Percentiles rank a stretch among this genome's conserved stretches.
Conservation (phyloP, 1,140 invertebrate genomes). For the Acromyrmex heyeri region DNA sequence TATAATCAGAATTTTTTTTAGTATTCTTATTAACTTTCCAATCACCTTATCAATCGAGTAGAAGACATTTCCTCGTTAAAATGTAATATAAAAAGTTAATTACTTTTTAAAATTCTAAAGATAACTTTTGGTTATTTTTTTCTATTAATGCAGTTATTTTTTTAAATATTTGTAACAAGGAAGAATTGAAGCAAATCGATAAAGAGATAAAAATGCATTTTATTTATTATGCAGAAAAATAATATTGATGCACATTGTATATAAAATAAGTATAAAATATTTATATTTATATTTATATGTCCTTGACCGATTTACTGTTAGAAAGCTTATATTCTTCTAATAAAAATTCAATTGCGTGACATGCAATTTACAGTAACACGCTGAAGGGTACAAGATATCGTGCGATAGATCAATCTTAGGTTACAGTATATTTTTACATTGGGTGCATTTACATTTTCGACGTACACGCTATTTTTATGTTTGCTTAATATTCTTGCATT, state of each 20-base stretch:
- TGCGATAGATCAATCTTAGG: constrained; percentile 55
- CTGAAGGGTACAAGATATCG: constrained; percentile 61
- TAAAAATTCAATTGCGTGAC: constrained; percentile 45
- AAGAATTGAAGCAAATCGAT: too few relatives aligned
- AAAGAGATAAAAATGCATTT: not conserved
- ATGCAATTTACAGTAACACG: constrained; percentile 35
- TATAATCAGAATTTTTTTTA: too few relatives aligned
- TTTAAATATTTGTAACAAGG: not conserved
- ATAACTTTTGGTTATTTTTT: not conserved
- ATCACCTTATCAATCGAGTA: not conserved
- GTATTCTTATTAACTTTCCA: not conserved
- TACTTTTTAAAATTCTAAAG: not conserved
- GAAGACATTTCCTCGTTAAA: not conserved
- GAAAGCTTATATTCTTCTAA: constrained; percentile 42
- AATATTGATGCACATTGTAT: not conserved
- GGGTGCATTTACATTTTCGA: constrained; percentile 55
- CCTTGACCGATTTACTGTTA: constrained; percentile 53
- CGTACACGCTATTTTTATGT: constrained; percentile 62
- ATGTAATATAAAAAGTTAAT: not conserved
- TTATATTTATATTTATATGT: constrained; percentile 30
- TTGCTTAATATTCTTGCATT: constrained; percentile 59
- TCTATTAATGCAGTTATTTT: not conserved
- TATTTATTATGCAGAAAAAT: not conserved
- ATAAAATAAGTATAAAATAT: constrained; percentile 3
- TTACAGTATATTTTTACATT: constrained; percentile 51